Percentiles rank a stretch among this genome's conserved stretches.
phyloP scores from a whole-genome alignment of 2,888 invertebrate species.

The Hemithea aestivaria region DNA sequence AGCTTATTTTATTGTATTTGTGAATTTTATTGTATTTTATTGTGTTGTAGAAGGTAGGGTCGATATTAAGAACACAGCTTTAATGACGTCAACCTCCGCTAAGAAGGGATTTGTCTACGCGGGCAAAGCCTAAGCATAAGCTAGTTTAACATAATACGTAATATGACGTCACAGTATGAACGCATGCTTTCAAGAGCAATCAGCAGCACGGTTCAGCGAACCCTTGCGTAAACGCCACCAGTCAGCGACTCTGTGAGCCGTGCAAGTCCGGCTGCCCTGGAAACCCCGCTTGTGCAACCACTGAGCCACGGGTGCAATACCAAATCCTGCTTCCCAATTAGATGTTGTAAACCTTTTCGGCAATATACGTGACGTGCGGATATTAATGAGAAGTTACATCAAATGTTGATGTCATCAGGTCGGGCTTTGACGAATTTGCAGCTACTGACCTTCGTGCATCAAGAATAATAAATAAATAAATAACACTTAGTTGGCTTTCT shows the following conservation, averaged over 20 bases:
- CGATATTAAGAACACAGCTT: too few species aligned
- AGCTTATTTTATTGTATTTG: too few species aligned
- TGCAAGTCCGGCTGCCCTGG: constrained; percentile 61
- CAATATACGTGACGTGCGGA: constrained; percentile 5
- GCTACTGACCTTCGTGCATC: constrained; percentile 9
- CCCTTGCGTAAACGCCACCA: constrained; percentile 56
- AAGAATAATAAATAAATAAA: too few species aligned
- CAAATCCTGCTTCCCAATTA: constrained; percentile 22
- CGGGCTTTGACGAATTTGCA: constrained; percentile 19
- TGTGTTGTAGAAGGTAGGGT: too few species aligned
- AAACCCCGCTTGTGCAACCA: constrained; percentile 68
- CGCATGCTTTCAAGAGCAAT: too few species aligned
- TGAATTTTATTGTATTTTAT: too few species aligned
- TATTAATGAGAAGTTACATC: constrained; percentile 10
- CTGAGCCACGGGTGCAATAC: constrained; percentile 22
- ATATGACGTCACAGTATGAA: too few species aligned
- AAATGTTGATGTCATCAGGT: constrained; percentile 17
- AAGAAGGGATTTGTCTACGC: too few species aligned
- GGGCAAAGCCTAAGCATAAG: too few species aligned
- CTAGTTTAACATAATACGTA: too few species aligned
- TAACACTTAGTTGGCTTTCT: too few species aligned
- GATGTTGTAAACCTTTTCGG: constrained; percentile 14
- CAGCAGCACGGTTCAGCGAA: constrained; percentile 63
- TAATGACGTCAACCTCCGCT: too few species aligned
- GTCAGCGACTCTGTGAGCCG: constrained; percentile 18